Base-by-base conservation (phyloP, 2,888 invertebrate genomes). In the Halocaridina rubra region DNA sequence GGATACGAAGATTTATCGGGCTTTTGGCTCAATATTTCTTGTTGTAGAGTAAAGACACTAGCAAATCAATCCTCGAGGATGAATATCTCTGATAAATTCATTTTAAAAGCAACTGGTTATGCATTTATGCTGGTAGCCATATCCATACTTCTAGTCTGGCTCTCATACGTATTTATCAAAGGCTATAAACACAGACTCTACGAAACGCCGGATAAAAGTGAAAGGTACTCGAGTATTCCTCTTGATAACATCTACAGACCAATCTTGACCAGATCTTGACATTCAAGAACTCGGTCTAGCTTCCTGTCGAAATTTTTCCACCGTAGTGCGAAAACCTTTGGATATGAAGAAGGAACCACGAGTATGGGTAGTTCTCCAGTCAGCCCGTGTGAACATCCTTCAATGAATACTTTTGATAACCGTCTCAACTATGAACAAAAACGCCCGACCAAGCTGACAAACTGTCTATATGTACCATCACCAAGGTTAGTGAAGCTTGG, bases 191-290 rank as follows among this genome's bases (percentile, higher is more conserved):
- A 90, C 33, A 86, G 90, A 22, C 90, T 91, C 61, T 91, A 91
- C 87, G 90, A 90, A 61, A 90, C 90, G 8, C 90, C 91, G 0
- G 90, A 90, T 59, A 90, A 90, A 77, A 64, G 86, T 76, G 10
- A 74, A 82, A 59, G 39, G 19, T 59, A 30, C 7, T 53, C 75
- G 1, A 89, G 90, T 74, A 91, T 92, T 61, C 91, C 91, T 3
- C 88, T 91, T 81, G 91, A 91, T 81, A 91, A 91, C 84, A 88
- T 91, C 3, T 91, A 91, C 89, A 90, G 91, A 72, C 91, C 91
- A 1, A 90, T 90, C 30, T 88, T 90, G 88, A 71, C 72, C 22
- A 74, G 67, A 3, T 86, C 86, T 19, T 86, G 86, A 86, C 86
- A 82, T 32, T 64, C 69, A 19, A 69, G 57, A 32, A n/a, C n/a